phyloP scores from a whole-genome alignment of 2,113 vertebrate species.

The Choloepus hoffmanni region DNA sequence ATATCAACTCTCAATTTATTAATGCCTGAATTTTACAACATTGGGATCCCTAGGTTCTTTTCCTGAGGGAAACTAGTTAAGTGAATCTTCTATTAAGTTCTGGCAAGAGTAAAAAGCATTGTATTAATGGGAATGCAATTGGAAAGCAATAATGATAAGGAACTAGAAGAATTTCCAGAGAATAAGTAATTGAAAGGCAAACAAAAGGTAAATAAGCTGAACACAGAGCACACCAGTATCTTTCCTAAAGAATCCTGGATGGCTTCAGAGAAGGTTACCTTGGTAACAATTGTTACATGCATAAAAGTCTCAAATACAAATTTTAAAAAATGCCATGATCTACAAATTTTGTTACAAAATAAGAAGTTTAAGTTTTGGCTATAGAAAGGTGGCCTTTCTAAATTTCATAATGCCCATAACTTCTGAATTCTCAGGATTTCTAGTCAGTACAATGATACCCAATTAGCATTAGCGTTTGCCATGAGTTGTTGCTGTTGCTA shows the following conservation, averaged over 20 bases:
- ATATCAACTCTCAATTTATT: slow-evolving; percentile 15
- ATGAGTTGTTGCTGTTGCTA: neutral
- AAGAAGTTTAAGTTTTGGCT: neutral
- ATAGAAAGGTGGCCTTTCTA: neutral
- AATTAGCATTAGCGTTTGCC: neutral
- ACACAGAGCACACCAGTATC: neutral
- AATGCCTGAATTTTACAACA: neutral
- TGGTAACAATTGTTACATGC: neutral
- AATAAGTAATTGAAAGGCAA: slow-evolving; percentile 20
- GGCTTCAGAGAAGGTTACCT: neutral
- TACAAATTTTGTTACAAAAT: neutral
- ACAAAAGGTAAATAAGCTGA: neutral
- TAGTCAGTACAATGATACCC: neutral
- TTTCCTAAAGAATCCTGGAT: neutral
- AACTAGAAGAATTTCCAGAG: neutral
- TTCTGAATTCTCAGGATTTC: neutral
- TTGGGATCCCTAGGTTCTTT: neutral
- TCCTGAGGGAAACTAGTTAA: neutral
- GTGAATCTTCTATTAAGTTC: neutral
- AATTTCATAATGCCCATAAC: neutral
- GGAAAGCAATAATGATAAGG: neutral
- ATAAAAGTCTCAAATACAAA: neutral
- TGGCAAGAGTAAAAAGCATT: neutral
- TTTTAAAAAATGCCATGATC: neutral
- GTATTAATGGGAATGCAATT: neutral